Evolutionary conservation across 2,888 invertebrate genomes (phyloP), one percentile per base, ranked within the genome.

Genomic region (Psylliodes chrysocephalus): DNA sequence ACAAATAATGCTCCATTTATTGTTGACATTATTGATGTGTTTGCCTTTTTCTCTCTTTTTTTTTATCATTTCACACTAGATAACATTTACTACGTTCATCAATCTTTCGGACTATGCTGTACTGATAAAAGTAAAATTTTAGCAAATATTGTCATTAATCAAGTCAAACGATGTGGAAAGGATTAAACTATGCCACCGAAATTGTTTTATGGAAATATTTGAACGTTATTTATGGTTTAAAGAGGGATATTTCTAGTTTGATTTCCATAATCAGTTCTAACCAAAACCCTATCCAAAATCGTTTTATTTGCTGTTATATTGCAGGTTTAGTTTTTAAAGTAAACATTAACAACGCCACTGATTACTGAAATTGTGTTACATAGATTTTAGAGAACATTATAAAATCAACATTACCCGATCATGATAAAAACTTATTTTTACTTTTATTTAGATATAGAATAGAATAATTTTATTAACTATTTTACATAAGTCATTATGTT

Each of bases 21-120:
- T 38, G 56, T 57, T 57, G 56, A 57, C 56, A 57, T 59, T 59
- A 59, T 59, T 59, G 49, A 59, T 59, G 57, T 59, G 47, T 49
- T 59, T 59, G 46, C 56, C 35, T 35, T 47, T 49, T 59, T 57
- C 22, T 47, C n/a, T 59, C n/a, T 14, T 14, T 59, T 47, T 59
- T 59, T 22, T 22, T 15, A 19, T 35, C 56, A 57, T 47, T 57
- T 57, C 33, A 46, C 47, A 35, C 22, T 46, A 47, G 46, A 49
- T 22, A 25, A 19, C 33, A 25, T 59, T 49, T 49, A 49, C 38
- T 6, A 14, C 15, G 30, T 38, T 49, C 57, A 59, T 59, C 44
- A 59, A 59, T 49, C 57, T 59, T 59, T 49, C 17, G 14, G 38
- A 4, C 5, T 10, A 49, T 10, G 47, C 2, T 40, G 28, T 25